Base-by-base conservation (phyloP, 2,888 invertebrate species). In the Aromia moschata region DNA sequence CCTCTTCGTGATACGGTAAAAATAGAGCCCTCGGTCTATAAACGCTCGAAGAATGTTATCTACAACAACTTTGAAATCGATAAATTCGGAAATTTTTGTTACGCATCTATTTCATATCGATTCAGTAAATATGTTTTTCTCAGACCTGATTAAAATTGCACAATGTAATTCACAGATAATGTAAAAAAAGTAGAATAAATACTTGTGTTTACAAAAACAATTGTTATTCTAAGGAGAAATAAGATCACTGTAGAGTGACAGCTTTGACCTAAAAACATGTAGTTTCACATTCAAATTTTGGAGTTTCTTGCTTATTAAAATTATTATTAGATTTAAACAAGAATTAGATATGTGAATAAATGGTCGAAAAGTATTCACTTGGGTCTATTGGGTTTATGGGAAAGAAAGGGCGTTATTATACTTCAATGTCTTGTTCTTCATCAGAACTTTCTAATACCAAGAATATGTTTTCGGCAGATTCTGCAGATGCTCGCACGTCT, bases 51-150 rank as follows among this genome's bases (percentile, higher is more conserved):
- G 25, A 25, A 25, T 25, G 25, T 7, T 25, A 25, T 25, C 25
- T 25, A 25, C 3, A 25, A 7, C 25, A 25, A 25, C 3, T 25
- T n/a, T 25, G 7, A 5, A 5, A 25, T 41, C 16, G n/a, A 41
- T 11, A 41, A 31, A 38, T 49, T 49, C 25, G 49, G 49, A 33
- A 41, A 37, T 36, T 49, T 49, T 20, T 12, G 20, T 49, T 37
- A 9, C 18, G 15, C 15, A 38, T 38, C 36, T 37, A 14, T 49
- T 49, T 49, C 25, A 37, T 2, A 14, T 16, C 9, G 2, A 37
- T n/a, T 10, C n/a, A 10, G 20, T 38, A 37, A 49, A 49, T 49
- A 49, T 49, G 25, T 49, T 49, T 49, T 20, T 36, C 37, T n/a
- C 37, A 9, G 2, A 5, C 14, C 10, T 5, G 20, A 18, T 38